Evolutionary conservation across 2,113 vertebrate genomes (phyloP).

Genomic region (Narcine bancroftii): DNA sequence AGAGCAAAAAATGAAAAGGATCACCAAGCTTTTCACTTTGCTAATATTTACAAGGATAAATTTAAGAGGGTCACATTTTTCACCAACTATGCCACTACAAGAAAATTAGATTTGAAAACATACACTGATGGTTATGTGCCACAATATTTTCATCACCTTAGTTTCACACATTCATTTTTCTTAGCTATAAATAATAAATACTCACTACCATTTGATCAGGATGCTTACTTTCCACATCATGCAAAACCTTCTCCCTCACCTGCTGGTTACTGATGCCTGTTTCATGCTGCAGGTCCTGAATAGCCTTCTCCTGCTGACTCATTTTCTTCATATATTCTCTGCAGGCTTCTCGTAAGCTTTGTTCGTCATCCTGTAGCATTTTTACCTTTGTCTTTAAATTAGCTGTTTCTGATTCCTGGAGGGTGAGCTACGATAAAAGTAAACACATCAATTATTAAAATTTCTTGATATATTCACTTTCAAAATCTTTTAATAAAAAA

Average conservation of each 20-base stretch:
- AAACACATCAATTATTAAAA: not conserved
- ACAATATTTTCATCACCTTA: not conserved
- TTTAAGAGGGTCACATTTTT: not conserved
- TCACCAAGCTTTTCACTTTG: not conserved
- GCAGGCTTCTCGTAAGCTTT: slow-evolving; percentile 45
- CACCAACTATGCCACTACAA: not conserved
- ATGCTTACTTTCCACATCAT: not conserved
- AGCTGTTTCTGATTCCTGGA: slow-evolving; percentile 43
- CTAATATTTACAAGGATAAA: not conserved
- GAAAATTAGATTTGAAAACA: not conserved
- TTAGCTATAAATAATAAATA: not conserved
- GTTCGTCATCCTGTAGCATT: slow-evolving; percentile 46
- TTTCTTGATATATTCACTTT: not conserved
- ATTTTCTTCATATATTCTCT: slow-evolving; percentile 45
- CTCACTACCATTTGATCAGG: not conserved
- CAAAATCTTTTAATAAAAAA: not conserved
- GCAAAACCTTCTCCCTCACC: slow-evolving; percentile 43
- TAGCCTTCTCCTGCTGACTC: slow-evolving; percentile 45
- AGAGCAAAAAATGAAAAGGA: not conserved
- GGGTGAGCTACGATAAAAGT: slow-evolving; percentile 37
- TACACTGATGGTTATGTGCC: not conserved
- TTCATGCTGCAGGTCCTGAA: slow-evolving; percentile 44
- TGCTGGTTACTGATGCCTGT: slow-evolving; percentile 41
- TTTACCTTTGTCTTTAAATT: slow-evolving; percentile 41
- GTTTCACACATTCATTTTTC: not conserved